Conservation (phyloP, 2,797 vertebrate genomes). For the Anguilla pacifica region DNA sequence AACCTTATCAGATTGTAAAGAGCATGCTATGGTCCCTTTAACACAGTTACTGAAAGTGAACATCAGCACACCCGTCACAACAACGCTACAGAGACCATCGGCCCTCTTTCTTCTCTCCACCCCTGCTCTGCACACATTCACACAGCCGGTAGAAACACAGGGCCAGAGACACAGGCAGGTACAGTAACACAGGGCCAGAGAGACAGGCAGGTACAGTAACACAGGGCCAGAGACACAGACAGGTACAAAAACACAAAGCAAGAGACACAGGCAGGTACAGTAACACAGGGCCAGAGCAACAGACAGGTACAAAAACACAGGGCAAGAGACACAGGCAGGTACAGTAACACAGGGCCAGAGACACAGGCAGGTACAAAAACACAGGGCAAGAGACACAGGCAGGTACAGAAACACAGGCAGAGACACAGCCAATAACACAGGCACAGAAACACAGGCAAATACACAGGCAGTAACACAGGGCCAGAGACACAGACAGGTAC, state of each 20-base stretch:
- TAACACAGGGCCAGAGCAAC: constrained; percentile 1
- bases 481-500: neutral
- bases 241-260: neutral
- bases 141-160: neutral
- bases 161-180: neutral
- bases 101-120: neutral
- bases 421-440: neutral
- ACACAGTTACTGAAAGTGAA: neutral
- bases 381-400: constrained; percentile 20
- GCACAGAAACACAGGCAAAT: neutral
- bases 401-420: constrained; percentile 16
- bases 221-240: neutral
- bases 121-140: neutral
- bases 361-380: neutral
- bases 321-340: neutral
- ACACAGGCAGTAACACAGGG: neutral
- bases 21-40: neutral
- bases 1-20: neutral
- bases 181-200: neutral
- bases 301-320: constrained; percentile 20
- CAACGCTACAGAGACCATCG: neutral
- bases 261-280: neutral
- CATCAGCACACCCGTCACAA: neutral
- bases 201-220: constrained; percentile 27
- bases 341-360: neutral